Evolutionary conservation across 2,113 vertebrate species (phyloP), one percentile per base, ranked within the genome.

Genomic region (Microcebus lehilahytsara): DNA sequence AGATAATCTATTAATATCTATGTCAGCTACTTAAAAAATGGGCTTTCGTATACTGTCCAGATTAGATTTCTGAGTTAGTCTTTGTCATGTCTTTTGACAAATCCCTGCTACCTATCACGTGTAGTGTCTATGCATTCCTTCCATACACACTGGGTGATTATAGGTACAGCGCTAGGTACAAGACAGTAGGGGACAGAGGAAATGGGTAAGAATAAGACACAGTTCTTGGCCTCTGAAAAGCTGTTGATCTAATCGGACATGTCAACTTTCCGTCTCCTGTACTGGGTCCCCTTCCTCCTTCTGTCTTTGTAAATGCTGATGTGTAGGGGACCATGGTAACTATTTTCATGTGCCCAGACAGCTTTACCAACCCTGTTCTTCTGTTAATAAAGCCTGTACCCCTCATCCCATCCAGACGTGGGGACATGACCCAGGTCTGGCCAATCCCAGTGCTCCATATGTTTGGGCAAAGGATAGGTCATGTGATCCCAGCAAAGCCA

Each of bases 1-100:
- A 88, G 74, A 87, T 58, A 74, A 64, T 91, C 66, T 95, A 91
- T 96, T 94, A 94, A 92, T 95, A 93, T 77, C 90, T 80, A 30
- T 91, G 86, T 60, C 90, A 84, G 58, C n/a, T 74, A n/a, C 64
- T 94, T 92, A 5, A 14, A 56, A 92, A 92, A 74, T 16, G 17
- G 64, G 51, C 81, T 93, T 95, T 93, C 96, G 53, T 89, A 51
- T 95, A 74, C 92, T 80, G 86, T 53, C 53, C 84, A 96, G 92
- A 91, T 90, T 30, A 49, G 58, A 93, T 77, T 88, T 92, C 71
- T 78, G 56, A 32, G 42, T 85, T 86, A 72, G 23, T 93, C 72
- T 91, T 95, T 79, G 81, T 81, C 74, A n/a, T 22, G 25, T 85
- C 37, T 94, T 97, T 89, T 86, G 37, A 93, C 56, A 94, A 83